Conservation (phyloP, 2,888 invertebrate species). For the Poecilus cupreus region DNA sequence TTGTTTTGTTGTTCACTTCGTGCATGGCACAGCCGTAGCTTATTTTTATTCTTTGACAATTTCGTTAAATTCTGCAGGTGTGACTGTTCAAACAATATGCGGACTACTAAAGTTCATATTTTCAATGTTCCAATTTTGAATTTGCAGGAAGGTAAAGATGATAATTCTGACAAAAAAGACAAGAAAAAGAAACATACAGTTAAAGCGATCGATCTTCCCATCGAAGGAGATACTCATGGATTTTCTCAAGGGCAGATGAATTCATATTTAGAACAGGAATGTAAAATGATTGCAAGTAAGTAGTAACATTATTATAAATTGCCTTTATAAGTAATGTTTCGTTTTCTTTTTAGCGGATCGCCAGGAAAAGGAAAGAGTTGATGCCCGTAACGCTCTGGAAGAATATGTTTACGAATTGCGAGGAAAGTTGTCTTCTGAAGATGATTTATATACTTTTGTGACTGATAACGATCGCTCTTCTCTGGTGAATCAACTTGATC, state of each 20-base stretch:
- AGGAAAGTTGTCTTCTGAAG: slow-evolving; percentile 87
- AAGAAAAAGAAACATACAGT: slow-evolving; percentile 85
- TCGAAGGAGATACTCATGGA: slow-evolving; percentile 85
- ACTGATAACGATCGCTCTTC: slow-evolving; percentile 80
- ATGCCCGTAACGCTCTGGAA: slow-evolving; percentile 97
- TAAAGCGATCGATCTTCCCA: slow-evolving; percentile 89
- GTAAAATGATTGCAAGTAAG: slow-evolving; percentile 71
- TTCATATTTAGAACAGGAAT: slow-evolving; percentile 81
- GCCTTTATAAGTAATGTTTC: background rate
- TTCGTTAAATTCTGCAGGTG: slow-evolving; percentile 57
- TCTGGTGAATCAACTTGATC: slow-evolving; percentile 82
- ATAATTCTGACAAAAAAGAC: slow-evolving; percentile 79
- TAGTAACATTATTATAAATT: background rate
- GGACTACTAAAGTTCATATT: slow-evolving; percentile 7
- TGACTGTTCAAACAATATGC: slow-evolving; percentile 59
- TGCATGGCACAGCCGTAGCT: slow-evolving; percentile 58
- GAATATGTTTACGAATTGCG: slow-evolving; percentile 99
- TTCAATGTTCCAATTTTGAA: slow-evolving; percentile 15
- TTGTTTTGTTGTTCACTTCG: slow-evolving; percentile 32
- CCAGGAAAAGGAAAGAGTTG: slow-evolving; percentile 95
- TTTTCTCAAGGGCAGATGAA: slow-evolving; percentile 83
- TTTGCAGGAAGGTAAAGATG: slow-evolving; percentile 73
- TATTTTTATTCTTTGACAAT: slow-evolving; percentile 13
- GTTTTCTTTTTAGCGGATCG: slow-evolving; percentile 82
- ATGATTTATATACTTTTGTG: slow-evolving; percentile 84